Base-by-base conservation (phyloP, 2,113 vertebrate genomes). In the Xiphophorus couchianus region DNA sequence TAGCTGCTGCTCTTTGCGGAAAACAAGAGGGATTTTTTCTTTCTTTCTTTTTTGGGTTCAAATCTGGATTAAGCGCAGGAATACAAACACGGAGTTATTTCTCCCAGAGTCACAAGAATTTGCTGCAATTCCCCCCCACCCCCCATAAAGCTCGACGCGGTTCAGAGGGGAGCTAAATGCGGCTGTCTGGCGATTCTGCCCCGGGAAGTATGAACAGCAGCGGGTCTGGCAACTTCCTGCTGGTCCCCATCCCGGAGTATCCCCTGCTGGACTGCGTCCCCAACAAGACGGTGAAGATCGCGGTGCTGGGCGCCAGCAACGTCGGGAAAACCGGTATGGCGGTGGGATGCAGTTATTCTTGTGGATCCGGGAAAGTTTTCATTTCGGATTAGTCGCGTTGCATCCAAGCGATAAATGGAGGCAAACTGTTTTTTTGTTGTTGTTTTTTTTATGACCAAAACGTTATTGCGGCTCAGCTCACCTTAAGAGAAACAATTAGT, bases 211-310 rank as follows among this genome's bases (percentile, higher is more conserved):
- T 97, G 96, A 96, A 91, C 91, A 93, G 94, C 90, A 90, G 94
- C 91, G 95, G 94, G 69, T 95, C 96, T n/a, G 91, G 95, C 25
- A 96, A 94, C 90, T 97, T 97, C 85, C 94, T 97, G 84, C 93
- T 97, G 90, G 94, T 97, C 27, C 97, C 97, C 82, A 97, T 97
- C 72, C 97, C 96, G 72, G 97, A 97, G 91, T 95, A 95, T 39
- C 96, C 97, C 0, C 92, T 84, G 22, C 71, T 94, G 81, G 97
- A 97, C 85, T 96, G 95, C 0, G 93, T 93, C 60, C 95, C 96
- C 78, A 96, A 94, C 94, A 96, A 96, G 83, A 96, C 95, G 86
- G 91, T 97, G 86, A 97, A 97, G 93, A 96, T 97, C 0, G 97
- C 96, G 80, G 97, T 97, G 51, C 91, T 97, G 80, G 97, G 97